Percentiles rank a stretch among this genome's conserved stretches.
Evolutionary conservation across 2,797 vertebrate species (phyloP).

Genomic region (Hydrolagus colliei): DNA sequence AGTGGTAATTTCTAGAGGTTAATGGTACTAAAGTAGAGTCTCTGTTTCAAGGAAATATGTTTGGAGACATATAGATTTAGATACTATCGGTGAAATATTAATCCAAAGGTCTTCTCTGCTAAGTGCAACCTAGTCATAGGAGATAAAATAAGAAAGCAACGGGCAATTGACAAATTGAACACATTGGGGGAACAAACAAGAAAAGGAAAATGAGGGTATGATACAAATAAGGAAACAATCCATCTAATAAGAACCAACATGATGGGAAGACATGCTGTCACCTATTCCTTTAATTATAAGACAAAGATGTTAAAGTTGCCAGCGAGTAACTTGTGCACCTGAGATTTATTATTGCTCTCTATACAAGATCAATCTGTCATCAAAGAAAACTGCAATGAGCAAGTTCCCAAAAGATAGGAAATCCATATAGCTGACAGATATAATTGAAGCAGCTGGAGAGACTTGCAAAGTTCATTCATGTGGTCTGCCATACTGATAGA

Average conservation of each 20-base stretch:
- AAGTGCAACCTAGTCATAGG: background rate
- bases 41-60: background rate
- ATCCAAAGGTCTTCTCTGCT: too few species aligned
- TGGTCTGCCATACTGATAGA: background rate
- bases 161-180: too few species aligned
- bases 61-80: background rate
- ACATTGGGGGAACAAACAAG: background rate
- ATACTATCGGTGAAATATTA: too few species aligned
- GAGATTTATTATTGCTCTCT: slow-evolving; percentile 9
- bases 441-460: background rate
- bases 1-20: background rate
- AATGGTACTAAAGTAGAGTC: background rate
- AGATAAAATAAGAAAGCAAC: background rate
- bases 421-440: background rate
- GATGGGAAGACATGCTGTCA: background rate
- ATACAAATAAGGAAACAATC: too few species aligned
- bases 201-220: background rate
- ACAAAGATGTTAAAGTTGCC: background rate
- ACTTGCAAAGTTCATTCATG: background rate
- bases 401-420: background rate
- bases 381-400: background rate
- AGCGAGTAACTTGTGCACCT: background rate
- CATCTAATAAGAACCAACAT: too few species aligned
- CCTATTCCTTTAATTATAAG: background rate
- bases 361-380: background rate